A percentile compares a stretch with the other conserved stretches of the same genome.
Evolutionary conservation across 2,888 invertebrate genomes (phyloP).

Genomic region (Scaeva pyrastri): DNA sequence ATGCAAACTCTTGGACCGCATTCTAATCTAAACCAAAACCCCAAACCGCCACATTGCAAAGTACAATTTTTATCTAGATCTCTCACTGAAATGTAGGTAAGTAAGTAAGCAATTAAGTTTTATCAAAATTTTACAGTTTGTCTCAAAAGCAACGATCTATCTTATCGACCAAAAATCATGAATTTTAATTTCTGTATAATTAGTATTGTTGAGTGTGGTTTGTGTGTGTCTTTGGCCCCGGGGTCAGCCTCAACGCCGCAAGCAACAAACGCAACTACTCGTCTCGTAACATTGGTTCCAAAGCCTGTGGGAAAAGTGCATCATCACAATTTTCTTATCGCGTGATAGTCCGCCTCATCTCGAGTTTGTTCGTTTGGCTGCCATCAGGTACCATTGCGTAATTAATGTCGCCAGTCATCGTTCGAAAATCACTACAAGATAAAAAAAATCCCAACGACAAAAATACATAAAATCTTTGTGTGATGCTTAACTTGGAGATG

Average conservation of each 20-base stretch:
- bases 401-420: constrained; percentile 73
- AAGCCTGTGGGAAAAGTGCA: constrained; percentile 64
- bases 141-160: not conserved
- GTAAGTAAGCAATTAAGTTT: constrained; percentile 25
- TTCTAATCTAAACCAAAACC: not conserved
- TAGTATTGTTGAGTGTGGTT: constrained; percentile 41
- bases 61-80: no score
- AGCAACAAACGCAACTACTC: constrained; percentile 25
- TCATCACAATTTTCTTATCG: constrained; percentile 63
- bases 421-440: constrained; percentile 68
- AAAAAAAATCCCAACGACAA: constrained; percentile 31
- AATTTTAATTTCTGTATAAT: constrained; percentile 51
- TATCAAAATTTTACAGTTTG: constrained; percentile 16
- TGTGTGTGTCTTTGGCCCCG: constrained; percentile 4
- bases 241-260: constrained; percentile 12
- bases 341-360: constrained; percentile 65
- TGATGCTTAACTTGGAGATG: constrained; percentile 26
- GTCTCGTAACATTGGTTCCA: not conserved
- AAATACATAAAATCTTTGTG: constrained; percentile 38
- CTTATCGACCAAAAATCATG: constrained; percentile 39
- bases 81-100: constrained; percentile 1
- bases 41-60: not conserved
- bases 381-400: constrained; percentile 71
- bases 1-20: no score
- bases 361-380: constrained; percentile 20